These are phyloP conservation scores for Eurystomus gularis DNA, from an alignment of 2,113 vertebrate genomes.

Conservation along the genomic window DNA sequence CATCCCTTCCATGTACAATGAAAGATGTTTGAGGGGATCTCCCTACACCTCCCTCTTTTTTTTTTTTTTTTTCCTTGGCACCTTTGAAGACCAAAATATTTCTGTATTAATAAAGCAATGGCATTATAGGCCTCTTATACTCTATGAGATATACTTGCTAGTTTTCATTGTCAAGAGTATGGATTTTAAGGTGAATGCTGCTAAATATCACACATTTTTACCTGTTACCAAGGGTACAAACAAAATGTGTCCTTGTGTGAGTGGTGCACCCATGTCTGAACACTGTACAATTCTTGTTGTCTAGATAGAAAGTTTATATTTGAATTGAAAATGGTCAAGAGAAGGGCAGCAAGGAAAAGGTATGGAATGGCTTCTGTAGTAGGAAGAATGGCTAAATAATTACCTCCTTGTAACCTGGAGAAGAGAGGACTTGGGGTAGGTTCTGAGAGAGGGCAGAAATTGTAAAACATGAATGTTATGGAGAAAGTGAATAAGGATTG, in stretches of 20 bases:
- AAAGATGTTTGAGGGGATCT: neutral
- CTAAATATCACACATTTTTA: neutral
- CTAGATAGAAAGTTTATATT: neutral
- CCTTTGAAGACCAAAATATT: neutral
- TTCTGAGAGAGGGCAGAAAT: neutral
- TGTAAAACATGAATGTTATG: neutral
- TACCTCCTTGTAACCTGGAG: neutral
- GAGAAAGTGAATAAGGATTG: neutral
- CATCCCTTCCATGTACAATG: neutral
- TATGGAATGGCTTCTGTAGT: neutral
- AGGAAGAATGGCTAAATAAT: neutral
- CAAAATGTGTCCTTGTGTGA: neutral
- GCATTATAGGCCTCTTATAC: neutral
- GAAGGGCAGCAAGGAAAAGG: neutral
- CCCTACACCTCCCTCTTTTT: accelerated
- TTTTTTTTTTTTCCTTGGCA: neutral
- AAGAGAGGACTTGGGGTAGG: neutral
- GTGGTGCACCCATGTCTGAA: neutral
- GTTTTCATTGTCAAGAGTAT: neutral
- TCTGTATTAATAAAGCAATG: neutral
- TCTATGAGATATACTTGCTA: neutral
- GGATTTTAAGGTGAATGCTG: neutral
- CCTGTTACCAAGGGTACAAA: neutral
- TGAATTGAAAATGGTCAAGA: neutral
- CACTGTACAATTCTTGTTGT: neutral